Base-by-base conservation (phyloP, 2,888 invertebrate species). In the Xestia sexstrigata region DNA sequence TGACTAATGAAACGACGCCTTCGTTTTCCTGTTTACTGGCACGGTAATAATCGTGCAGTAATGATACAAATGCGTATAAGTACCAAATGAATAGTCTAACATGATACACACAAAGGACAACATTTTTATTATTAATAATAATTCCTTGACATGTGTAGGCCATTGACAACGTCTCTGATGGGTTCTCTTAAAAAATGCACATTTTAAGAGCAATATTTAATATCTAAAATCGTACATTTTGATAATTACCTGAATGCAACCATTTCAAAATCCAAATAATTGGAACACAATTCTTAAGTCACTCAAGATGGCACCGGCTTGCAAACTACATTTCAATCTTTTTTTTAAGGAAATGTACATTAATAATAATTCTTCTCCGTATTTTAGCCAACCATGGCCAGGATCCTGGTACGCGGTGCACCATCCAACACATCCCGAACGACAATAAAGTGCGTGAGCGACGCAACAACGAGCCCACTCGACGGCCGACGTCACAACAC, bases 401-500 rank as follows among this genome's bases (percentile, higher is more conserved):
- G 79, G 70, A 87, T 85, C 87, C 86, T 83, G 90, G 85, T 84
- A 87, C 87, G 84, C 90, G 90, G 88, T 89, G 87, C 90, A 87
- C 89, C 88, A 84, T 84, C 85, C 90, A 89, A 88, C 90, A 91
- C 91, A 92, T 92, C 92, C 93, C 91, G 90, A 88, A 88, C 89
- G 90, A 92, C 91, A 92, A 89, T 91, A 90, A 91, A 88, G 87
- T 88, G 89, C 91, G 91, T 87, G 87, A 83, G 88, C 90, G 87
- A 89, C 90, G 87, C 82, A 82, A 82, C 84, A 87, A 88, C 88
- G 90, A 89, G 87, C 86, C 90, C 89, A 88, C 89, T 89, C 91
- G 90, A 87, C 91, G 84, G 78, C 85, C 91, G 90, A 93, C 95
- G 95, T 95, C 95, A 94, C 93, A 92, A 91, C 93, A 88, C 89